phyloP scores from a whole-genome alignment of 1,140 invertebrate species.

The Pogonomyrmex barbatus region DNA sequence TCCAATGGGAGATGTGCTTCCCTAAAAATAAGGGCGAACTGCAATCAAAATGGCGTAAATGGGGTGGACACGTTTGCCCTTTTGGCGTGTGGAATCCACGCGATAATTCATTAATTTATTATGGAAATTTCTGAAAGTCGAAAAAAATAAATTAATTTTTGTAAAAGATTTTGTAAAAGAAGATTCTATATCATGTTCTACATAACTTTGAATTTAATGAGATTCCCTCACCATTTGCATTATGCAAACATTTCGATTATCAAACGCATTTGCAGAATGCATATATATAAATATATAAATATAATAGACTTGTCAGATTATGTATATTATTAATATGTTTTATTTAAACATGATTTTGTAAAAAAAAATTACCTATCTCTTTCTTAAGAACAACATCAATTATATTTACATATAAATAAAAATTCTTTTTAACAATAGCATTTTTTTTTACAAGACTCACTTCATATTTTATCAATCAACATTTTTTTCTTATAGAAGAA shows the following conservation, averaged over 20 bases:
- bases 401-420: background rate
- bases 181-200: background rate
- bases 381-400: background rate
- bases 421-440: background rate
- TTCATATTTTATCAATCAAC: background rate
- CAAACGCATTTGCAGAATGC: background rate
- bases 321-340: background rate
- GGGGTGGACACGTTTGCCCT: constrained; percentile 55
- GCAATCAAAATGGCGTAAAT: constrained; percentile 69
- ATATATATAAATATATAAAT: background rate
- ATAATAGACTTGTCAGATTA: no score
- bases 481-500: background rate
- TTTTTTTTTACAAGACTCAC: background rate
- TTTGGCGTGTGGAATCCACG: constrained; percentile 1
- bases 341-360: background rate
- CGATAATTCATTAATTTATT: background rate
- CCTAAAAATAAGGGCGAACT: constrained; percentile 73
- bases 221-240: constrained; percentile 1
- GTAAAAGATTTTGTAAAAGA: no score
- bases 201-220: background rate
- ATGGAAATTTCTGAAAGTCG: background rate
- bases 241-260: background rate
- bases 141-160: background rate
- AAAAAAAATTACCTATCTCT: background rate
- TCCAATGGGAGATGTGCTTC: constrained; percentile 69